Conservation (phyloP, 1,140 invertebrate species). For the Microplitis demolitor region DNA sequence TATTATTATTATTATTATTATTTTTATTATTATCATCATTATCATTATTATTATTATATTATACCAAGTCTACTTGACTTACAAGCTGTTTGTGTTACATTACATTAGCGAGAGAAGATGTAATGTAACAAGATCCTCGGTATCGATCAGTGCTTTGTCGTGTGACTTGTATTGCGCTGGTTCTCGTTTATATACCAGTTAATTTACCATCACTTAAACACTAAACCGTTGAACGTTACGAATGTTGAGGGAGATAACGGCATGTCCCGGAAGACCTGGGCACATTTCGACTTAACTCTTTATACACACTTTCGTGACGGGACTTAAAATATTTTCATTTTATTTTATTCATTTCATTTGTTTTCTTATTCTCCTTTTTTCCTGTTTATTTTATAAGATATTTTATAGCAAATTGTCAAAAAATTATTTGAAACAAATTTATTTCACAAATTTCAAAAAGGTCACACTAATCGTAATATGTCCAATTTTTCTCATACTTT, state of each 20-base stretch:
- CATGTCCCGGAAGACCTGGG: neutral
- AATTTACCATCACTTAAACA: slow-evolving; percentile 3
- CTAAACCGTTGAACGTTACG: neutral
- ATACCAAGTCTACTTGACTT: neutral
- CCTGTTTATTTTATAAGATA: no score
- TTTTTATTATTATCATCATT: no score
- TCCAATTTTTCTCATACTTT: no score
- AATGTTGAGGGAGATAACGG: slow-evolving; percentile 17
- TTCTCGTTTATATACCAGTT: neutral
- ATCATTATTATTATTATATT: no score
- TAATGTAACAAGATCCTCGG: neutral
- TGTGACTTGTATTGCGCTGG: neutral
- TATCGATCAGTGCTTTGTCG: slow-evolving; percentile 1
- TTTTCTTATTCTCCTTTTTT: no score
- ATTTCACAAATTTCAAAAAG: no score
- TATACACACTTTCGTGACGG: slow-evolving; percentile 4
- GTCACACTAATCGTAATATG: no score
- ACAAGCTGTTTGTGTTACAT: neutral
- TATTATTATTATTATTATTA: no score
- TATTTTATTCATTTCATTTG: no score
- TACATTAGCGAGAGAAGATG: neutral
- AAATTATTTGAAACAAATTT: no score
- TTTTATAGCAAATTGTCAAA: no score
- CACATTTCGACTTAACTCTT: slow-evolving; percentile 6
- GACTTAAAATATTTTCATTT: neutral